phyloP scores from a whole-genome alignment of 2,797 vertebrate species.

The Cyprinella venusta region DNA sequence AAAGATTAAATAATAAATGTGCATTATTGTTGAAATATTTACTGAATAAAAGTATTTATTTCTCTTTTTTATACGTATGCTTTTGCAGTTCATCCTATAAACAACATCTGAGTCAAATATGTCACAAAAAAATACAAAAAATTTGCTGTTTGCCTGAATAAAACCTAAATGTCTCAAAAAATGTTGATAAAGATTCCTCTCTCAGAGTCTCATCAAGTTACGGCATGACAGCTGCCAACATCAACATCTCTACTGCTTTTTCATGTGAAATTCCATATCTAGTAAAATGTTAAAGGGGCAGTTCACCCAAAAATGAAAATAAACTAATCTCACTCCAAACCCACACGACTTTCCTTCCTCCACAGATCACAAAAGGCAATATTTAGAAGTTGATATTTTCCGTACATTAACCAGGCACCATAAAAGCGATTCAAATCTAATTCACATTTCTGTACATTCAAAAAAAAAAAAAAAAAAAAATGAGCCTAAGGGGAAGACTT shows the following conservation, averaged over 20 bases:
- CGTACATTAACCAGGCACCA: background rate
- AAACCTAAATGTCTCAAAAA: conserved; percentile 11
- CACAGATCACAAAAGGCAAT: background rate
- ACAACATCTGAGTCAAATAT: background rate
- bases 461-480: no score
- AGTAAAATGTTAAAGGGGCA: background rate
- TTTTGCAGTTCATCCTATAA: background rate
- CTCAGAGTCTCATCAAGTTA: conserved; percentile 10
- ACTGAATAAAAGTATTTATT: background rate
- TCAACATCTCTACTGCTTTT: background rate
- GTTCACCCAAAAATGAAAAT: background rate
- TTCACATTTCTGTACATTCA: background rate
- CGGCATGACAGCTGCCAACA: conserved; percentile 15
- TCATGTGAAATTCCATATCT: conserved; percentile 9
- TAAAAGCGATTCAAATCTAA: background rate
- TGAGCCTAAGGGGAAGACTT: background rate
- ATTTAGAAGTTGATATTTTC: background rate
- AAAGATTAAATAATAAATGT: rapidly evolving
- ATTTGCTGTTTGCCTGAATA: background rate
- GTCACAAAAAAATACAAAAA: background rate
- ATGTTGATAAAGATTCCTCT: conserved; percentile 3
- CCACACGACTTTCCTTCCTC: background rate
- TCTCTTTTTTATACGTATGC: no score
- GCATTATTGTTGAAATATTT: background rate
- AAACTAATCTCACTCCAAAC: background rate